Conservation (phyloP, 2,113 vertebrate species). For the Ifrita kowaldi region DNA sequence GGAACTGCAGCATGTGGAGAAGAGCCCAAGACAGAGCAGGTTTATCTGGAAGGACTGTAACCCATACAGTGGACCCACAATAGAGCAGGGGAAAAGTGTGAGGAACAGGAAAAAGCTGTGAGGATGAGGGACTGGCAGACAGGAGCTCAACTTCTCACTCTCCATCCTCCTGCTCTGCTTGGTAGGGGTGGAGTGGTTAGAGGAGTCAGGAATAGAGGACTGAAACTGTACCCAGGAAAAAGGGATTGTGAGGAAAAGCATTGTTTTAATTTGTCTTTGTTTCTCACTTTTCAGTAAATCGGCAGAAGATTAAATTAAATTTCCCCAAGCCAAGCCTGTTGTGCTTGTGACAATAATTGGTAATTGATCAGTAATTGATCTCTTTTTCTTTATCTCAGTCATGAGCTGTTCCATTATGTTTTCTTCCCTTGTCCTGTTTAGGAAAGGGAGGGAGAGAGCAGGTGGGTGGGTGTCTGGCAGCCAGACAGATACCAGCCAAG, state of each 20-base stretch:
- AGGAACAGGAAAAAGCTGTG: not conserved
- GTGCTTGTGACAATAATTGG: not conserved
- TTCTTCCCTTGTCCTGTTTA: not conserved
- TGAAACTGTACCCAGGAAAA: not conserved
- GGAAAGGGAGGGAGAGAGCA: not conserved
- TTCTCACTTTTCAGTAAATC: not conserved
- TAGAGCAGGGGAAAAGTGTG: not conserved
- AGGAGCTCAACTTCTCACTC: not conserved
- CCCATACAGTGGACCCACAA: fast-evolving
- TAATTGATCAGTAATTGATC: not conserved
- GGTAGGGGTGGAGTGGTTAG: not conserved
- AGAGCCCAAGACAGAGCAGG: not conserved
- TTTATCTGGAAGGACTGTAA: not conserved
- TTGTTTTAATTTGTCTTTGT: not conserved
- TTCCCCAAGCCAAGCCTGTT: not conserved
- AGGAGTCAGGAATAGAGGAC: not conserved
- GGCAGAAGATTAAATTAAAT: not conserved
- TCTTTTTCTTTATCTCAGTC: not conserved
- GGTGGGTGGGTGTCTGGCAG: not conserved
- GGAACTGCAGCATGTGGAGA: not conserved
- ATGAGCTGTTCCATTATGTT: not conserved
- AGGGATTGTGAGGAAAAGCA: not conserved
- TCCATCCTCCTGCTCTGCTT: not conserved
- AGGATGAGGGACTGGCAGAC: not conserved
- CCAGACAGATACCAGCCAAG: not conserved